Evolutionary conservation across 2,113 vertebrate species (phyloP).

Genomic region (Symphodus melops): DNA sequence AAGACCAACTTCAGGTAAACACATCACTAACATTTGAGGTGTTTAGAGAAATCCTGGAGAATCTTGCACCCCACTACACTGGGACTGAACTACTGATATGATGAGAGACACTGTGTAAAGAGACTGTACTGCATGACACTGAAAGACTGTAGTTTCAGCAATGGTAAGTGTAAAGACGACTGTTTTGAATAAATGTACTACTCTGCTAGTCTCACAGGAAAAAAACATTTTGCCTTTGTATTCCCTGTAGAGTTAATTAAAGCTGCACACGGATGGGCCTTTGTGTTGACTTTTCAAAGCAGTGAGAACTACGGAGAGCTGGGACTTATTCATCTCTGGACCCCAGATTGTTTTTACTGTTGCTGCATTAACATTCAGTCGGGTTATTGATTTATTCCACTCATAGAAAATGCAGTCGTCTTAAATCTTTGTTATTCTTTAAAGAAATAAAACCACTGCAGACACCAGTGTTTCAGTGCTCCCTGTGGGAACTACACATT

Average conservation of each 20-base stretch:
- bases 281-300: slow-evolving; percentile 14
- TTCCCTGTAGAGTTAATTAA: slow-evolving; percentile 66
- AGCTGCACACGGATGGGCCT: slow-evolving; percentile 10
- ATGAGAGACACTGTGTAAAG: not conserved
- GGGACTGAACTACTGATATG: too few relatives aligned
- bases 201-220: slow-evolving; percentile 37
- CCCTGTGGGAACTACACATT: not conserved
- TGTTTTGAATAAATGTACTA: slow-evolving; percentile 37
- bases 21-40: too few relatives aligned
- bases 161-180: not conserved
- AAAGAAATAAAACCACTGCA: not conserved
- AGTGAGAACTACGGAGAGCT: not conserved
- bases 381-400: not conserved
- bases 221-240: slow-evolving; percentile 29
- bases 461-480: not conserved
- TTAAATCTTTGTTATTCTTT: not conserved
- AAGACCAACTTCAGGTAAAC: too few relatives aligned
- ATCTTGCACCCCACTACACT: too few relatives aligned
- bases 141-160: not conserved
- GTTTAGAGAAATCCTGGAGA: too few relatives aligned
- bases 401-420: too few relatives aligned
- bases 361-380: not conserved
- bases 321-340: not conserved
- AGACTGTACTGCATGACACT: not conserved
- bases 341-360: not conserved